Evolutionary conservation across 2,888 invertebrate species (phyloP).

Genomic region (Dolichopus griseipennis): DNA sequence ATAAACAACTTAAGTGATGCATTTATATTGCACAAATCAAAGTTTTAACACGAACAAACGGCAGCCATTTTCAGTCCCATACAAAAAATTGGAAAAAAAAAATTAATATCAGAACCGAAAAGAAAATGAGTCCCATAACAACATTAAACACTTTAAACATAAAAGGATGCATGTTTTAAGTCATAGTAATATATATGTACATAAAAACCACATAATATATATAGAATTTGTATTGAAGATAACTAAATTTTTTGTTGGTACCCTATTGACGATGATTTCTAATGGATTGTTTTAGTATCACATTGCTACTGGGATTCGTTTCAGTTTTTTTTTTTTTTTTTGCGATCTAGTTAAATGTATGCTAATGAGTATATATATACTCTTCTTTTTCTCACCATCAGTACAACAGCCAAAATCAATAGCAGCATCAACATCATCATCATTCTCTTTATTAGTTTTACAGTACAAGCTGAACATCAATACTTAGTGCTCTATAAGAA

Average conservation of each 20-base stretch:
- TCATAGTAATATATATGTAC: no score
- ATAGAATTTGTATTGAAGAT: no score
- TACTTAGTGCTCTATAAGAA: neutral
- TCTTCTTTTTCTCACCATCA: neutral
- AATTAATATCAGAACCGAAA: neutral
- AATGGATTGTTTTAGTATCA: neutral
- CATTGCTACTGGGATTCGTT: neutral
- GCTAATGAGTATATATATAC: no score
- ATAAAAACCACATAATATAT: no score
- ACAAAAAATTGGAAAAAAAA: neutral
- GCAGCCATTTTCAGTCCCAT: neutral
- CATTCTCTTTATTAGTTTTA: neutral
- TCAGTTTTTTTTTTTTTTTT: no score
- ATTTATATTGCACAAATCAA: slow-evolving; percentile 6
- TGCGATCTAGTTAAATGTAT: no score
- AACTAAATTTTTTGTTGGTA: no score
- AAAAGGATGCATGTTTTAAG: neutral
- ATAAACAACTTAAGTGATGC: neutral
- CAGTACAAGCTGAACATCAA: no score
- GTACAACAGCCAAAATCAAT: no score
- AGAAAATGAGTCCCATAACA: neutral
- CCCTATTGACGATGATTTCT: neutral
- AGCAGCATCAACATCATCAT: neutral
- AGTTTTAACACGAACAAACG: neutral
- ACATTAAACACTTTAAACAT: neutral